phyloP scores from a whole-genome alignment of 2,113 vertebrate species.

The Marcusenius ussheri region DNA sequence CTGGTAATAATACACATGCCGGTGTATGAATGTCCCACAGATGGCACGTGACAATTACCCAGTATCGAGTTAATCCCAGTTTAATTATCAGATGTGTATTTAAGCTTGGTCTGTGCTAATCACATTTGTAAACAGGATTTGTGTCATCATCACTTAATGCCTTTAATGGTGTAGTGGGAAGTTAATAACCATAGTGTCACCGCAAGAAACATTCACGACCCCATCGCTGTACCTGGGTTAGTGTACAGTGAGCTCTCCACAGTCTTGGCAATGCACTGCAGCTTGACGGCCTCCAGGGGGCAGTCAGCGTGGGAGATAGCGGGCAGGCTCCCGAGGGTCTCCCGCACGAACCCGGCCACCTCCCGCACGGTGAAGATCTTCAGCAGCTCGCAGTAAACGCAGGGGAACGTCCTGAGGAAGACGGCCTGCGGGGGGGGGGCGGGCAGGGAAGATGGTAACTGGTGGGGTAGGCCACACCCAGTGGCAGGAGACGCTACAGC shows the following conservation, averaged over 20 bases:
- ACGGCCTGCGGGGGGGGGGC: conserved; percentile 66
- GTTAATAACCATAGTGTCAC: neutral
- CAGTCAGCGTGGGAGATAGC: conserved; percentile 76
- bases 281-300: conserved; percentile 83
- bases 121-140: neutral
- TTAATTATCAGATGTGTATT: conserved; percentile 7
- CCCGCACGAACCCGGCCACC: conserved; percentile 86
- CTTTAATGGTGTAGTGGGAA: neutral
- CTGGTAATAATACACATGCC: neutral
- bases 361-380: conserved; percentile 92
- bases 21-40: neutral
- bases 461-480: neutral
- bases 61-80: neutral
- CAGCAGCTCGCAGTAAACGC: conserved; percentile 81
- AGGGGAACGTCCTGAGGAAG: conserved; percentile 89
- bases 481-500: neutral
- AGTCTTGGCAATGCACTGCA: conserved; percentile 91
- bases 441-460: neutral
- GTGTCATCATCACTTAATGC: conserved; percentile 1
- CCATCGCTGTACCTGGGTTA: conserved; percentile 72
- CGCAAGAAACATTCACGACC: no score
- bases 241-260: conserved; percentile 90
- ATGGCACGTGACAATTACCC: neutral
- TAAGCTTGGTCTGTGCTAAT: neutral
- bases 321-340: conserved; percentile 87